Percentiles rank a stretch among this genome's conserved stretches.
Evolutionary conservation across 2,797 vertebrate species (phyloP).

Genomic region (Threskiornis aethiopicus): DNA sequence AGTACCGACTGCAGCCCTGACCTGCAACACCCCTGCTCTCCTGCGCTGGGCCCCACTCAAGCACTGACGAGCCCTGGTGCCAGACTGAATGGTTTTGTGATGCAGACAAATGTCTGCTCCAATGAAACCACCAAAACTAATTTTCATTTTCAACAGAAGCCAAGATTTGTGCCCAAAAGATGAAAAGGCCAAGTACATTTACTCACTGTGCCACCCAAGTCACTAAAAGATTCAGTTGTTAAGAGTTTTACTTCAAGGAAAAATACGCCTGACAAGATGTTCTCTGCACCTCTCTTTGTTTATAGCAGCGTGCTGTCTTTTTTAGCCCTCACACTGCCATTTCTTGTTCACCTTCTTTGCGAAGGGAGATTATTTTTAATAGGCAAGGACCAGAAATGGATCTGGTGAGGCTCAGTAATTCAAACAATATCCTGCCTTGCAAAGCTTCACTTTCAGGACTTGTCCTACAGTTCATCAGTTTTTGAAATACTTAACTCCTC

Average conservation of each 20-base stretch:
- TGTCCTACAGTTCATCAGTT: not conserved
- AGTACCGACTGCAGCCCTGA: slow-evolving; percentile 59
- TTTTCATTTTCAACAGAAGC: slow-evolving; percentile 30
- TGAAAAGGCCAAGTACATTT: not conserved
- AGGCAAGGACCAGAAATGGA: not conserved
- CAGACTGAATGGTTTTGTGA: slow-evolving; percentile 44
- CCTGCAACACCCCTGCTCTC: slow-evolving; percentile 65
- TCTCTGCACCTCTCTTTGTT: not conserved
- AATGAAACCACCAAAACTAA: slow-evolving; percentile 37
- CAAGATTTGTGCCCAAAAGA: slow-evolving; percentile 17
- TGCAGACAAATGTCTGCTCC: slow-evolving; percentile 52
- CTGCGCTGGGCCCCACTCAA: slow-evolving; percentile 57
- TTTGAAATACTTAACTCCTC: not conserved
- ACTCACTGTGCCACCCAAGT: not conserved
- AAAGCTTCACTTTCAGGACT: not conserved
- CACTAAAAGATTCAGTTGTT: not conserved
- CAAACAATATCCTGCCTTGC: not conserved
- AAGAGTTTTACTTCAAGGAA: not conserved
- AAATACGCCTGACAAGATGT: not conserved
- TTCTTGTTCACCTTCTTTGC: not conserved
- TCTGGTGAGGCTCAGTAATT: not conserved
- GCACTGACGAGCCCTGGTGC: slow-evolving; percentile 32
- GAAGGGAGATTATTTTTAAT: not conserved
- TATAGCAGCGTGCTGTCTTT: not conserved
- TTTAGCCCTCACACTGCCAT: not conserved